A percentile compares a stretch with the other conserved stretches of the same genome.
Evolutionary conservation across 2,888 invertebrate genomes (phyloP).

Genomic region (Dasysyrphus tricinctus): DNA sequence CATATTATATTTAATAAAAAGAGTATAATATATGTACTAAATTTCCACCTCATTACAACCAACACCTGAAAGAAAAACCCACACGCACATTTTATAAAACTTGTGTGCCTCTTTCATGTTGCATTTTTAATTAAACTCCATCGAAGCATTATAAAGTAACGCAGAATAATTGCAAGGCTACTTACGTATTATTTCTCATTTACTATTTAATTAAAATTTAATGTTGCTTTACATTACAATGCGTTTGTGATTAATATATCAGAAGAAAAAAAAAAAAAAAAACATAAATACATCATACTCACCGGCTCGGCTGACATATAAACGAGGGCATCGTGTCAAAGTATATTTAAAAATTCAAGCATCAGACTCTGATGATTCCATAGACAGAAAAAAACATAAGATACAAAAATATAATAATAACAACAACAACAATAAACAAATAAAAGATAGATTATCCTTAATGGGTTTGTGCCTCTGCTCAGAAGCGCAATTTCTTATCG

Average conservation of each 20-base stretch:
- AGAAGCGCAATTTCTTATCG: constrained; percentile 50
- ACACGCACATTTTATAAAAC: constrained; percentile 5
- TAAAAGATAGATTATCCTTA: constrained; percentile 61
- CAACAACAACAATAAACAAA: background rate
- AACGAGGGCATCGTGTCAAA: constrained; percentile 59
- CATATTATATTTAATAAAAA: no score
- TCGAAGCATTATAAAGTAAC: constrained; percentile 52
- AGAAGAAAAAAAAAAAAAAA: background rate
- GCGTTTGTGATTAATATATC: constrained; percentile 61
- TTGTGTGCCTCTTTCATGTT: background rate
- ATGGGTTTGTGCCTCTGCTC: constrained; percentile 61
- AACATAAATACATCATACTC: background rate
- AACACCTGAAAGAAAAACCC: constrained; percentile 7
- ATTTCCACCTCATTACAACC: background rate
- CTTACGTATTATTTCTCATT: constrained; percentile 30
- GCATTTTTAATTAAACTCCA: constrained; percentile 62
- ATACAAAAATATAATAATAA: background rate
- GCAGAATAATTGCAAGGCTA: constrained; percentile 13
- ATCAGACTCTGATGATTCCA: constrained; percentile 34
- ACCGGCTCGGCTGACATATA: constrained; percentile 17
- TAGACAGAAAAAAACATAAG: constrained; percentile 26
- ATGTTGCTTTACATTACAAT: constrained; percentile 63
- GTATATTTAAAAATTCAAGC: constrained; percentile 13
- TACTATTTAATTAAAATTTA: constrained; percentile 71
- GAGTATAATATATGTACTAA: no score